Evolutionary conservation across 2,113 vertebrate genomes (phyloP), one percentile per base, ranked within the genome.

Genomic region (Colinus virginianus): DNA sequence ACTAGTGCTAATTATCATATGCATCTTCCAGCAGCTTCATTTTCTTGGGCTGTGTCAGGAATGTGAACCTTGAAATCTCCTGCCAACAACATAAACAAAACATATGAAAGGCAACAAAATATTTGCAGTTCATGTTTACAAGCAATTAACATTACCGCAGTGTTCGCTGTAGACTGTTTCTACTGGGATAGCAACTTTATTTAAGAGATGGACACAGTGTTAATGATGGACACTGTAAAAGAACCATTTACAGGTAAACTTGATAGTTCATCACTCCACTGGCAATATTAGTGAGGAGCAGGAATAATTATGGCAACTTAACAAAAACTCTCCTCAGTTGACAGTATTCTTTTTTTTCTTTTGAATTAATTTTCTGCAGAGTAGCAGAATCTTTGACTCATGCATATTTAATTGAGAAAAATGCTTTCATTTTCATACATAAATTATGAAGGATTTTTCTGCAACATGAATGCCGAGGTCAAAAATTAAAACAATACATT

Each of bases 381-480:
- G 17, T 61, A 87, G 49, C 30, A 83, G 23, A 90, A 80, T 70
- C 34, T 71, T 83, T 92, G 45, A 20, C 13, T 88, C 15, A 32
- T 64, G 46, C 4, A 56, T 66, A 74, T 38, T 88, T 88, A 88
- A 86, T 3, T 84, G 22, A 63, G 38, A 78, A 90, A 94, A 86
- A n/a, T 19, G 42, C 23, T 90, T 84, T 55, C 34, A 83, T 91
- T 94, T 82, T 51, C 76, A 84, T 91, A 75, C 68, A 93, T 78
- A 90, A 92, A 91, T 87, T 79, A 78, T 87, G n/a, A 82, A 10
- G 10, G 28, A 1, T 56, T 86, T 85, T 90, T 62, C 75, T 64
- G 9, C 36, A 75, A 74, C 6, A 78, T 78, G 51, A 92, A 77
- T 34, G 71, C 13, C 10, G 36, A 70, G 36, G 67, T 87, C 56